Evolutionary conservation across 92 coral and sea anemone genomes (phyloP).

Genomic region (Heteractis magnifica): DNA sequence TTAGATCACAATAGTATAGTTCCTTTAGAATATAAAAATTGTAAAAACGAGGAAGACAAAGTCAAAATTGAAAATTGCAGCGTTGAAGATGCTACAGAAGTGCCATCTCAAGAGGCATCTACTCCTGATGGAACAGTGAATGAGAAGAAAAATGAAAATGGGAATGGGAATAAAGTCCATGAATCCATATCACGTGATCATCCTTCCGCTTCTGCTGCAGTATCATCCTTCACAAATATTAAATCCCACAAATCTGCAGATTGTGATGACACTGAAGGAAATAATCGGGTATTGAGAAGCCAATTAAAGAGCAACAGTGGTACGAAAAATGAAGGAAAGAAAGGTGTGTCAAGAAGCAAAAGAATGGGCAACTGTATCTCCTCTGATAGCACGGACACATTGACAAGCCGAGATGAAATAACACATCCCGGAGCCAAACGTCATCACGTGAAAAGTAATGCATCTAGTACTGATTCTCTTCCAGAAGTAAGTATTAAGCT

Average conservation of each 20-base stretch:
- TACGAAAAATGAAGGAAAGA: not conserved
- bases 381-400: slow-evolving; percentile 25
- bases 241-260: not conserved
- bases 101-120: not conserved
- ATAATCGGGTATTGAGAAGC: not conserved
- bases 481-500: not conserved
- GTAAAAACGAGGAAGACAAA: not conserved
- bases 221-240: not conserved
- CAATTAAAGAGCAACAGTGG: not conserved
- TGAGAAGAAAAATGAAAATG: not conserved
- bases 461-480: slow-evolving; percentile 20
- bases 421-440: not conserved
- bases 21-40: not conserved
- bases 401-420: not conserved
- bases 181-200: not conserved
- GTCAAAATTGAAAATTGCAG: not conserved
- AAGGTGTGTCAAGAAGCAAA: slow-evolving; percentile 14
- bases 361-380: not conserved
- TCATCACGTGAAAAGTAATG: not conserved
- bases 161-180: not conserved
- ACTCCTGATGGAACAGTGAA: not conserved
- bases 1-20: not conserved
- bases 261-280: not conserved
- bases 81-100: not conserved
- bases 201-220: not conserved